Conservation (phyloP, 1,140 invertebrate species). For the Pachypeltis micranthus region DNA sequence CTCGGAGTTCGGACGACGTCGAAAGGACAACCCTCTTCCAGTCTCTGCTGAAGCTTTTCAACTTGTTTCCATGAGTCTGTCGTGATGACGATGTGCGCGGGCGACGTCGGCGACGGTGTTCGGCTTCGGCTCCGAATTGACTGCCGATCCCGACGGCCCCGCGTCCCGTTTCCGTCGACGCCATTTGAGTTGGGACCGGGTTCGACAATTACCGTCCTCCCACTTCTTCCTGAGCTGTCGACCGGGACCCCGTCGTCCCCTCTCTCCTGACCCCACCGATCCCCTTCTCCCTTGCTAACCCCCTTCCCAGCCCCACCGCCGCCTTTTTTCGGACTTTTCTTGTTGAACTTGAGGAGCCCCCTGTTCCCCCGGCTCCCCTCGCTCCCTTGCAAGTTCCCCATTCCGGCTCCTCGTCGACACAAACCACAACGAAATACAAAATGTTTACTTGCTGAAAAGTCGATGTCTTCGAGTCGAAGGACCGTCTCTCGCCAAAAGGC, state of each 20-base stretch:
- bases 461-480: not conserved
- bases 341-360: not conserved
- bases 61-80: conserved; percentile 19
- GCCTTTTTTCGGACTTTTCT: not conserved
- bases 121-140: not conserved
- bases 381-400: conserved; percentile 1
- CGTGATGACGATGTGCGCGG: conserved; percentile 9
- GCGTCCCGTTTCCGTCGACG: not conserved
- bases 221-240: not conserved
- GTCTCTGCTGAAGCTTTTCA: not conserved
- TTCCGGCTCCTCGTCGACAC: not conserved
- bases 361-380: not conserved
- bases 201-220: not conserved
- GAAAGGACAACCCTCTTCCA: too few relatives aligned
- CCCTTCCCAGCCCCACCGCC: not conserved
- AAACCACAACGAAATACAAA: not conserved
- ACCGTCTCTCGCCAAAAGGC: conserved; percentile 1
- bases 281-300: not conserved
- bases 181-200: not conserved
- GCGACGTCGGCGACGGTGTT: too few relatives aligned
- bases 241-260: not conserved
- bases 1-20: conserved; percentile 13
- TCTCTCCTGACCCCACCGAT: not conserved
- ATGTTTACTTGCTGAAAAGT: conserved; percentile 3
- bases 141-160: not conserved